phyloP scores from a whole-genome alignment of 2,888 invertebrate genomes.

The Lottia scabra region DNA sequence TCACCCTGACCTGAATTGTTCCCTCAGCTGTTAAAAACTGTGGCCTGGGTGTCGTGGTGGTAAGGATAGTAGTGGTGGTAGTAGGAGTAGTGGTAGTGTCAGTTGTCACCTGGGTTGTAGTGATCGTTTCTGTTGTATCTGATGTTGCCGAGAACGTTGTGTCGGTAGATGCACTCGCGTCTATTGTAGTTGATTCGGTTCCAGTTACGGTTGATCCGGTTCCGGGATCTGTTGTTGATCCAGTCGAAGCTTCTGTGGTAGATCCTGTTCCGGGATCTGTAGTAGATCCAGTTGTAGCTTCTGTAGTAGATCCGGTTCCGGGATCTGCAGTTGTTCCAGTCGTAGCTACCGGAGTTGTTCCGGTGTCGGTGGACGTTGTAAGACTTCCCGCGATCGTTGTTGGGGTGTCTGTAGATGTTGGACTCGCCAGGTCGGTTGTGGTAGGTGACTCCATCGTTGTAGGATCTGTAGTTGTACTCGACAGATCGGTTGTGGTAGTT shows the following conservation, averaged over 20 bases:
- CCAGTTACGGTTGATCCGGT: background rate
- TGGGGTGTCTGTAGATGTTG: no score
- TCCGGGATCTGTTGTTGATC: background rate
- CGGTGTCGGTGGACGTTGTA: background rate
- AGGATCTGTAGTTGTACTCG: no score
- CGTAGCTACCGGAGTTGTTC: background rate
- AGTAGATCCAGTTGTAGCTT: background rate
- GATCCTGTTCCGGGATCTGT: background rate
- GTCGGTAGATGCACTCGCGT: background rate
- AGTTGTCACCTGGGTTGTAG: background rate
- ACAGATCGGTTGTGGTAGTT: no score
- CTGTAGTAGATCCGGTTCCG: background rate
- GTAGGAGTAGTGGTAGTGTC: background rate
- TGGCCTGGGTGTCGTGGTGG: background rate
- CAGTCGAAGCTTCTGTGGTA: background rate
- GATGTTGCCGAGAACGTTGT: background rate
- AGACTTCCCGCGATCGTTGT: no score
- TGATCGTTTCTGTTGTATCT: background rate
- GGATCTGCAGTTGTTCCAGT: background rate
- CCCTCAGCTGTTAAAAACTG: background rate
- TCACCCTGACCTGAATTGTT: background rate
- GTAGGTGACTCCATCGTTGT: no score
- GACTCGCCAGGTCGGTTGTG: no score
- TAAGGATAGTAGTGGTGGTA: background rate
- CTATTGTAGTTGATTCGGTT: background rate